Conservation (phyloP, 2,113 vertebrate genomes). For the Tympanuchus pallidicinctus region DNA sequence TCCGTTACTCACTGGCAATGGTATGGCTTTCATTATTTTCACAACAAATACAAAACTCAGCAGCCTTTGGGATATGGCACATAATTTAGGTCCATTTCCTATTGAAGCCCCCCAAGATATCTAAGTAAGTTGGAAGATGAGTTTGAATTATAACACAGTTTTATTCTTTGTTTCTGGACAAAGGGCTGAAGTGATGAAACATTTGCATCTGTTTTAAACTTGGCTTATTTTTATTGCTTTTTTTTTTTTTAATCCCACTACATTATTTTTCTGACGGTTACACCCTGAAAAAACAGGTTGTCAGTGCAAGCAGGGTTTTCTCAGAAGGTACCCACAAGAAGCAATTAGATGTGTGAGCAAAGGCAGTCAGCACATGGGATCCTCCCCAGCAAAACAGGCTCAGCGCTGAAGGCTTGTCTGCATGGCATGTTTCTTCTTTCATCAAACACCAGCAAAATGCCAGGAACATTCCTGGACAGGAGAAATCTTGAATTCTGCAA, state of each 20-base stretch:
- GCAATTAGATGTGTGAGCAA: neutral
- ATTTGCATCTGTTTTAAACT: neutral
- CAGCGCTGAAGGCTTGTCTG: neutral
- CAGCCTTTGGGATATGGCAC: neutral
- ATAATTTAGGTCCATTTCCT: neutral
- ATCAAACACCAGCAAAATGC: neutral
- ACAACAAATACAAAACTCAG: neutral
- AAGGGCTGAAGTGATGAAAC: constrained; percentile 33
- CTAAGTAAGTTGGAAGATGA: neutral
- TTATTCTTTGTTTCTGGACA: constrained; percentile 25
- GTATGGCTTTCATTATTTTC: constrained; percentile 20
- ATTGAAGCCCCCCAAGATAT: neutral
- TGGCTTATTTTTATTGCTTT: neutral
- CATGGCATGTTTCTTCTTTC: neutral
- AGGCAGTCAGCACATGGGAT: neutral
- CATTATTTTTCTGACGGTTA: constrained; percentile 25
- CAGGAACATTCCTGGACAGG: neutral
- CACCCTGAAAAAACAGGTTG: neutral
- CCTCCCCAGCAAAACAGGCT: neutral
- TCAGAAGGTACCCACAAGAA: constrained; percentile 7
- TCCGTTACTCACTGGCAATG: neutral
- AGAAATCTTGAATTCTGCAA: neutral
- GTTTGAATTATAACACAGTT: neutral
- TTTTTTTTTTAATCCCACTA: neutral
- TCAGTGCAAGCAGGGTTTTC: neutral